Evolutionary conservation across 2,797 vertebrate genomes (phyloP), one percentile per base, ranked within the genome.

Genomic region (Acestrorhynchus altus): DNA sequence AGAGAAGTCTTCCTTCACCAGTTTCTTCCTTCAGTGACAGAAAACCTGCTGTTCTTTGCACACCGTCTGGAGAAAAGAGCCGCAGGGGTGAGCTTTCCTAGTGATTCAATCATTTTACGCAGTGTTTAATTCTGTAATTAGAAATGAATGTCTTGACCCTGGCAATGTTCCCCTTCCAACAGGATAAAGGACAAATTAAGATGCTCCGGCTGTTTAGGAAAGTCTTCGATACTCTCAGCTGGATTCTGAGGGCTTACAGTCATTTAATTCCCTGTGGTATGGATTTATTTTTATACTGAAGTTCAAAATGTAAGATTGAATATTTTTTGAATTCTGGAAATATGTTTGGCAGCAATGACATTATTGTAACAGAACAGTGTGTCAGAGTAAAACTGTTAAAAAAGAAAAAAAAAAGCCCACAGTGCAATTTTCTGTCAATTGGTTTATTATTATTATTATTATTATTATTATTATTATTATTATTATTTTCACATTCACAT

Each of bases 21-120:
- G 68, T 93, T 98, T 70, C 94, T 99, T 87, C 95, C 97, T 1
- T 94, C 93, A 1, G 93, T 94, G 72, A 12, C 90, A 72, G 92
- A 96, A 52, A 91, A 79, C 82, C 90, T 98, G 78, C 91, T 98
- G 65, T 64, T 94, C 83, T 90, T 98, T 87, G 95, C 93, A 78
- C 89, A 91, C 61, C 92, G 89, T 64, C 87, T 98, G 75, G 85
- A 87, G 86, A 88, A 79, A 22, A 84, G 49, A 79, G 68, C 69
- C 0, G 60, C 89, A 76, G 85, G 84, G 81, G 88, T 89, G 20
- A 44, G 74, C 31, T 35, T 35, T 35, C 6, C 2, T 35, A 35
- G 31, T 35, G 31, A 2, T 35, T 35, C 31, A 35, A 35, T 35
- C 31, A 35, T 35, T 35, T 2, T 35, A 35, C 31, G 6, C 31